Base-by-base conservation (phyloP, 2,113 vertebrate genomes). In the Ibidorhyncha struthersii region DNA sequence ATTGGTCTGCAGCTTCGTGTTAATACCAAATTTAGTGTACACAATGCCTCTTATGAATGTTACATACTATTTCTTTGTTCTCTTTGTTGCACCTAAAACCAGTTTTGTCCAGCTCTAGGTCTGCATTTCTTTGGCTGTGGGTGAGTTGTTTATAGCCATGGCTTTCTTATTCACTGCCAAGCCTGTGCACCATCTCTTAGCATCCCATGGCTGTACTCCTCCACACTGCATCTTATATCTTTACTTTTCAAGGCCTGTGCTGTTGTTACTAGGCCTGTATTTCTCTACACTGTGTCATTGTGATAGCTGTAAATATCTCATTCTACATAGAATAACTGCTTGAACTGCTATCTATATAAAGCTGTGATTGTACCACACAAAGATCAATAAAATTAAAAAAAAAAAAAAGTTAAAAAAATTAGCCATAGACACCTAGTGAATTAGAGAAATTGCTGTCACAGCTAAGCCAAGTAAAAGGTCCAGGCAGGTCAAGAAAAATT, bases 41-140 rank as follows among this genome's bases (percentile, higher is more conserved):
- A 1, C 55, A 36, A 49, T 95, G 62, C 55, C 55, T 91, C 81
- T 89, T 95, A 77, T 82, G 69, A 73, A 88, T 92, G 79, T 96
- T 89, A 95, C 79, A 90, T 92, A 49, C 86, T 95, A 65, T 95
- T 95, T 96, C 86, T 96, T 95, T 96, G 86, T 96, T 97, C 52
- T 96, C 87, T 97, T 91, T 96, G 79, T 95, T 96, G 92, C 87
- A 88, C 84, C 95, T 97, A 95, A 96, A 95, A 62, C 84, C 95
- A 87, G 82, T 93, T 96, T 96, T 96, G 92, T 97, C 90, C 84
- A 95, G 90, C 94, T 96, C 45, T 96, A 94, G 93, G 84, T 71
- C 94, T 87, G 78, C 95, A 84, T 97, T 97, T 94, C 95, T 95
- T 97, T 96, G 95, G 67, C 91, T 82, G 65, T 87, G 87, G 94